Base-by-base conservation (phyloP, 2,888 invertebrate species). In the Polydrusus cervinus region DNA sequence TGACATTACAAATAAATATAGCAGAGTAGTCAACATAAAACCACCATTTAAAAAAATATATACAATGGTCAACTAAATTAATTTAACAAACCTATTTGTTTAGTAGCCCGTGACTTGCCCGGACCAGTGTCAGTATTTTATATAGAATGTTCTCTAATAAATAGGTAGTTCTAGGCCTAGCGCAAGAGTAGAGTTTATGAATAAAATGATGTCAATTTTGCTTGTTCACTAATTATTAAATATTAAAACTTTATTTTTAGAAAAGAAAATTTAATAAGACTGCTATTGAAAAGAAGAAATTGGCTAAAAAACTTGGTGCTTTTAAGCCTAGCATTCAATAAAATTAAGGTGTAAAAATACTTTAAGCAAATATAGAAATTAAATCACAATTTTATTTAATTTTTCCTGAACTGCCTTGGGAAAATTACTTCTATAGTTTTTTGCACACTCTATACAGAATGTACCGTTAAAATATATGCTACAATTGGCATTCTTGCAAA, bases 381-480 rank as follows among this genome's bases (percentile, higher is more conserved):
- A 77, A 40, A 47, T 55, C 62, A 83, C 61, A 74, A 86, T 83
- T 81, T 87, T 88, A 66, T 87, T 87, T 76, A 94, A 84, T 88
- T 92, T 93, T 78, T 87, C 87, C 85, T 90, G 91, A 10, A 96
- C 88, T 88, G 93, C 92, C 67, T 84, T 76, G 25, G 96, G 96
- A 88, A 96, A 94, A 72, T 88, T 84, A 43, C 89, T 87, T 7
- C 90, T 84, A 78, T 89, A 88, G 66, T 87, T 86, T 79, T 87
- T 86, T 47, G 92, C 94, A 89, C 97, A 97, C 60, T 86, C 82
- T 75, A 92, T 85, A 86, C 97, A 97, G 86, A 91, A 94, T 71
- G 92, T 89, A 83, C 92, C 92, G 13, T 88, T 88, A 86, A 93
- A 97, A 87, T 93, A 97, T 76, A 96, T 85, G 86, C 96, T 95